These are phyloP conservation scores for Oasisia sp. DNA, from an alignment of 2,888 invertebrate species.

Conservation along the genomic window DNA sequence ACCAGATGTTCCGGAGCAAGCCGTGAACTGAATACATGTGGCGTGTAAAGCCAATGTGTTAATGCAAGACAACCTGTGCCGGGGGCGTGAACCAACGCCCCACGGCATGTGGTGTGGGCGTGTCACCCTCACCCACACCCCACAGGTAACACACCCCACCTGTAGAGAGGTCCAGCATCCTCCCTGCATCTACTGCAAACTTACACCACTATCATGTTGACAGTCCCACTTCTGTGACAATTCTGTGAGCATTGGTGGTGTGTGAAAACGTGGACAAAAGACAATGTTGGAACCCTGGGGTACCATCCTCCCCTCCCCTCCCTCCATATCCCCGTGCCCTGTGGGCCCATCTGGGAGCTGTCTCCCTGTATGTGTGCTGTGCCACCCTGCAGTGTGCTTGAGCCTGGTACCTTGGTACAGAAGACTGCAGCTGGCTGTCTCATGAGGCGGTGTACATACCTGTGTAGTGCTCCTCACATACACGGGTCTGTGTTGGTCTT, in stretches of 20 bases:
- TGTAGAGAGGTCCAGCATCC: not conserved
- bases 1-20: not conserved
- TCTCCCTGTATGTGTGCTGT: not conserved
- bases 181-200: not conserved
- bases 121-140: not conserved
- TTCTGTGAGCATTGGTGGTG: not conserved
- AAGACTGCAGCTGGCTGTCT: not conserved
- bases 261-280: not conserved
- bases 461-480: not conserved
- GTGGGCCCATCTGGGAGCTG: not conserved
- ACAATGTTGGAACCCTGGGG: not conserved
- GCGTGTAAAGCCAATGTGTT: not conserved
- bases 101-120: not conserved
- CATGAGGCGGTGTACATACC: not conserved
- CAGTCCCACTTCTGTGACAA: not conserved
- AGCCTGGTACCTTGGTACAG: not conserved
- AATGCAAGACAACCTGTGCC: not conserved
- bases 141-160: constrained; percentile 1
- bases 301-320: not conserved
- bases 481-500: not conserved
- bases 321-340: no score
- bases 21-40: not conserved
- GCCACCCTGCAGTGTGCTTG: not conserved
- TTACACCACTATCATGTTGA: not conserved
- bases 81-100: not conserved